These are phyloP conservation scores for Nemoura dubitans DNA, from an alignment of 2,888 invertebrate genomes.

Conservation along the genomic window DNA sequence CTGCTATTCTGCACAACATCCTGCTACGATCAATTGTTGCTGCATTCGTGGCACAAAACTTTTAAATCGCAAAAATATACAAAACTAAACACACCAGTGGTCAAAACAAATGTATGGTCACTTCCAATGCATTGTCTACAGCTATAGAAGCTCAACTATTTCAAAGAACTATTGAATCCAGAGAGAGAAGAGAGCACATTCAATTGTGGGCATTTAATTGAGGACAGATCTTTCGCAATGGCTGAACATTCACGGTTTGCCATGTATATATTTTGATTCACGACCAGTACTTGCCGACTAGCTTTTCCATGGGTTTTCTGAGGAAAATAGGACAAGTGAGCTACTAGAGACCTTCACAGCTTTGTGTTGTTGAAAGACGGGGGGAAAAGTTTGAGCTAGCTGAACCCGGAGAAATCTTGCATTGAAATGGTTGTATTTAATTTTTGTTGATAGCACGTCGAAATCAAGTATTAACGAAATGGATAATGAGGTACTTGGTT, in stretches of 20 bases:
- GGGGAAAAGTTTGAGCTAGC: background rate
- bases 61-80: background rate
- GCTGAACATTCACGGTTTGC: no score
- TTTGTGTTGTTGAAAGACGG: background rate
- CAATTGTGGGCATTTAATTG: background rate
- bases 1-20: background rate
- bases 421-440: background rate
- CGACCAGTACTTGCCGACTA: background rate
- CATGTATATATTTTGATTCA: background rate
- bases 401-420: background rate
- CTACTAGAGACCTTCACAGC: background rate
- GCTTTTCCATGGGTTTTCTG: background rate
- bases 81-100: background rate
- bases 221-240: background rate
- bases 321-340: background rate
- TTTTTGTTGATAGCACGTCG: no score
- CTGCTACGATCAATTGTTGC: background rate
- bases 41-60: background rate
- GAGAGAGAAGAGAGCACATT: background rate
- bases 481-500: background rate
- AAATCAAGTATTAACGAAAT: no score
- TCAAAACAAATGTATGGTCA: background rate
- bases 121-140: background rate
- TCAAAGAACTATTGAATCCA: background rate
- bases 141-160: background rate